Evolutionary conservation across 2,888 invertebrate species (phyloP).

Genomic region (Megamerina dolium): DNA sequence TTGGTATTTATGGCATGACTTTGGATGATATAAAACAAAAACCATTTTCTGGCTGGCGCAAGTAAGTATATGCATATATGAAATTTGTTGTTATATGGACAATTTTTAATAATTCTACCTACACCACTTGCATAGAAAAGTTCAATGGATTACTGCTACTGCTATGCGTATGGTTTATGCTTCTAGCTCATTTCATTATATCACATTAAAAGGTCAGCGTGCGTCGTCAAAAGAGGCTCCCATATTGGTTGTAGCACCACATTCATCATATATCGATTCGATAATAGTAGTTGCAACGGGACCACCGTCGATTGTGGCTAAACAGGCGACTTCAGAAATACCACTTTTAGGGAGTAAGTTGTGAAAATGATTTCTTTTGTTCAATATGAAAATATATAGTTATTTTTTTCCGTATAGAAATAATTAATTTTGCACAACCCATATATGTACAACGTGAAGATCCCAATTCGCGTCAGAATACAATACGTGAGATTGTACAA

Average conservation of each 20-base stretch:
- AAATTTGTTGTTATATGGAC: not conserved
- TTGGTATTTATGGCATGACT: slow-evolving; percentile 74
- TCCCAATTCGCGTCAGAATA: slow-evolving; percentile 84
- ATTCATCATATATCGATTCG: slow-evolving; percentile 87
- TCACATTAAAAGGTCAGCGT: slow-evolving; percentile 66
- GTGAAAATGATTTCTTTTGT: not conserved
- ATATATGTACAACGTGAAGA: slow-evolving; percentile 92
- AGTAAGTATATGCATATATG: slow-evolving; percentile 54
- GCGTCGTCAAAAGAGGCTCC: slow-evolving; percentile 67
- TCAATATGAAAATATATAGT: not conserved
- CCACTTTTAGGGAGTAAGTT: slow-evolving; percentile 87
- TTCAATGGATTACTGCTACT: slow-evolving; percentile 60
- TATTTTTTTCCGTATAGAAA: slow-evolving; percentile 55
- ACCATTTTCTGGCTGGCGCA: slow-evolving; percentile 86
- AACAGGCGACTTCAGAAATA: slow-evolving; percentile 73
- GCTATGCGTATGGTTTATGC: slow-evolving; percentile 72
- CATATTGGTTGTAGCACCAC: slow-evolving; percentile 80
- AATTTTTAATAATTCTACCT: not conserved
- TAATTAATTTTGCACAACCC: slow-evolving; percentile 91
- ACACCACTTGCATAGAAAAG: slow-evolving; percentile 54
- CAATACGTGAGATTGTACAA: slow-evolving; percentile 80
- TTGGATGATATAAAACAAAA: slow-evolving; percentile 70
- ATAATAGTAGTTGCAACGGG: slow-evolving; percentile 74
- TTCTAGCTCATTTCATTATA: slow-evolving; percentile 74
- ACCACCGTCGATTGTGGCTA: slow-evolving; percentile 86